Base-by-base conservation (phyloP, 2,888 invertebrate genomes). In the Chymomyza fuscimana region DNA sequence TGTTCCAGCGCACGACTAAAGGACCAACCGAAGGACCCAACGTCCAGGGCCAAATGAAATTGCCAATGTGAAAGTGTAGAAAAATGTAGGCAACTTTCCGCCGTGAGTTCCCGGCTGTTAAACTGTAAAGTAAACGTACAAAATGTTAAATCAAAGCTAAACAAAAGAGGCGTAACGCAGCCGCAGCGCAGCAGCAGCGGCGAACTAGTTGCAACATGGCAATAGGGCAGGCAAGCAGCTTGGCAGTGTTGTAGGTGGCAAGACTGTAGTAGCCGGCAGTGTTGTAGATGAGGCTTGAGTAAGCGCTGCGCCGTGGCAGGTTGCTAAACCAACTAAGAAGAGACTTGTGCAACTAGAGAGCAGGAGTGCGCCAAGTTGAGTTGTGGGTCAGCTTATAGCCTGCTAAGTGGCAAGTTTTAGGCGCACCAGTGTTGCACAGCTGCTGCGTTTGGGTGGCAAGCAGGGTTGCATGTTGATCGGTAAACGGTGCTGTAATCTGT, bases 91-190 rank as follows among this genome's bases (percentile, higher is more conserved):
- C 81, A 66, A 36, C 9, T 12, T 52, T 9, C 29, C 52, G 58
- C 73, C 82, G 75, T 87, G 80, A 80, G 78, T 85, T 75, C 75
- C 73, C 75, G 80, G 65, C 80, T 78, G 85, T 85, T 83, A 87
- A 83, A 87, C 83, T 83, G 74, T 85, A 87, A 83, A 83, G 86
- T 83, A 87, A 83, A 83, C 87, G 83, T 79, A 87, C 83, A 83
- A 87, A 83, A 85, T 83, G 83, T 87, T 83, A 76, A 85, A 83
- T 87, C 83, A 83, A 83, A 83, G 83, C 83, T 76, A 83, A 83
- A 85, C 83, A 83, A 87, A 85, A 82, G 83, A 87, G 82, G 86
- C 83, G 83, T 80, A 83, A 58, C 76, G 73, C 72, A 69, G 25
- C 25, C 62, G 10, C 63, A 29, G 68, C 59, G 50, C 74, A 9